These are phyloP conservation scores for Papilio polytes DNA, from an alignment of 1,140 invertebrate species.

Conservation along the genomic window DNA sequence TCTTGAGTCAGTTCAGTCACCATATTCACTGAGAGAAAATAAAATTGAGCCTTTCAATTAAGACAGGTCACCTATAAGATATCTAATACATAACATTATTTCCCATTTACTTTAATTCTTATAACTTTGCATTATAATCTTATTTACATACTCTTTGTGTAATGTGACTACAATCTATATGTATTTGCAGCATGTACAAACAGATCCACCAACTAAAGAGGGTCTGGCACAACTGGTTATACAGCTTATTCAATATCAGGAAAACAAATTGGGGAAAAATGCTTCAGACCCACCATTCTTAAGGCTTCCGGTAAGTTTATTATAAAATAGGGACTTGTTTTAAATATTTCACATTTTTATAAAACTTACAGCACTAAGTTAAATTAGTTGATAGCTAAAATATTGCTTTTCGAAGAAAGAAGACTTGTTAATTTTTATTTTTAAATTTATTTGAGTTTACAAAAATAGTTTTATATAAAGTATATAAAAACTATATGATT, in stretches of 20 bases:
- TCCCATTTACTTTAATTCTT: background rate
- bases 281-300: conserved; percentile 93
- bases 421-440: background rate
- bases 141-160: no score
- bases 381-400: no score
- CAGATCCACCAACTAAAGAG: conserved; percentile 97
- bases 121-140: background rate
- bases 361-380: no score
- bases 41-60: no score
- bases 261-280: conserved; percentile 97
- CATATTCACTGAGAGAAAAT: no score
- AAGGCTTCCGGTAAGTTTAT: conserved; percentile 91
- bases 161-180: background rate
- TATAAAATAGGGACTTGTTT: conserved; percentile 29
- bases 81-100: background rate
- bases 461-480: background rate
- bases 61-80: no score
- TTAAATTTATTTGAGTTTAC: background rate
- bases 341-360: background rate
- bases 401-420: no score
- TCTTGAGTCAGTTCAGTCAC: no score
- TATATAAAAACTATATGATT: background rate
- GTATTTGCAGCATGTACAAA: conserved; percentile 82
- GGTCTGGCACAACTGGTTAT: conserved; percentile 92
- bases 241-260: conserved; percentile 97